Percentiles rank a stretch among this genome's conserved stretches.
phyloP scores from a whole-genome alignment of 2,113 vertebrate genomes.

The Eupsittula cactorum region DNA sequence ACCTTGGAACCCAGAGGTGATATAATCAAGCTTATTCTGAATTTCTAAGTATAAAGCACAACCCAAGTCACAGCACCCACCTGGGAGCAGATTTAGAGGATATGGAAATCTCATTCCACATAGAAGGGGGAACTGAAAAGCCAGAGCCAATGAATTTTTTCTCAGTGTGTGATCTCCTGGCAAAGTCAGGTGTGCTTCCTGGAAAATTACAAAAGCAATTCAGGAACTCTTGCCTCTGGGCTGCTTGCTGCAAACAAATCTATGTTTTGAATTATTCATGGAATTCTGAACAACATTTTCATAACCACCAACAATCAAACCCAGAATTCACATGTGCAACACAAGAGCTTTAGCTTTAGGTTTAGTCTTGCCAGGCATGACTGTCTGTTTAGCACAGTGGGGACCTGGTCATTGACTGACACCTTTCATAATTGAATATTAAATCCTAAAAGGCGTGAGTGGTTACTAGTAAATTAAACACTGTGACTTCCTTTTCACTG shows the following conservation, averaged over 20 bases:
- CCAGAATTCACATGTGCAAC: neutral
- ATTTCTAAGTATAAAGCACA: neutral
- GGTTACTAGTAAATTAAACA: neutral
- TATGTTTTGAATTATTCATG: constrained; percentile 42
- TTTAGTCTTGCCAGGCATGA: neutral
- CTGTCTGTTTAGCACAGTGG: neutral
- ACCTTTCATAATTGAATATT: neutral
- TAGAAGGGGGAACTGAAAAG: neutral
- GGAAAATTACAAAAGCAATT: constrained; percentile 16
- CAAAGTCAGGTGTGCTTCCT: constrained; percentile 11
- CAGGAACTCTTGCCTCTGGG: neutral
- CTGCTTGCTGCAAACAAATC: constrained; percentile 14
- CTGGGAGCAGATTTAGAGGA: neutral
- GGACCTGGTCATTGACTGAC: neutral
- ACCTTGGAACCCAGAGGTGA: neutral
- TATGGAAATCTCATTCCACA: neutral
- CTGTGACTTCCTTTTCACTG: neutral
- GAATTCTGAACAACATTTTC: neutral
- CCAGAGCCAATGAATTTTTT: neutral
- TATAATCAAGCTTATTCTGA: neutral
- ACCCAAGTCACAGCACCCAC: neutral
- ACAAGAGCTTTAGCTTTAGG: neutral
- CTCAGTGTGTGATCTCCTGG: neutral
- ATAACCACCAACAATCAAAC: constrained; percentile 7
- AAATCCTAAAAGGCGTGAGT: neutral